Conservation (phyloP, 2,113 vertebrate genomes). For the Entomyzon cyanotis region DNA sequence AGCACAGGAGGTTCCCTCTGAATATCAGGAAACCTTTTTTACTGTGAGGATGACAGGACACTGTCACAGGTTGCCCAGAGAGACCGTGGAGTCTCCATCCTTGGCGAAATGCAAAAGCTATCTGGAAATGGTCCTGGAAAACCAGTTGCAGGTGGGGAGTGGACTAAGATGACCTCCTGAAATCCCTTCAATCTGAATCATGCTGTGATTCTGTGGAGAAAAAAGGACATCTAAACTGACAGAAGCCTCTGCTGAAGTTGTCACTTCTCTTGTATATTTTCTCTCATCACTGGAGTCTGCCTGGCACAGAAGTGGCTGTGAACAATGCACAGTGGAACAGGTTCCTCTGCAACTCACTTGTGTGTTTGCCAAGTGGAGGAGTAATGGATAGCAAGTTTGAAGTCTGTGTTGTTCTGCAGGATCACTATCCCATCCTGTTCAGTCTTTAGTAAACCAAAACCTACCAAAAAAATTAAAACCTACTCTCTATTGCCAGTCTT, state of each 20-base stretch:
- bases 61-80: not conserved
- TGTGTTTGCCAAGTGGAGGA: not conserved
- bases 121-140: not conserved
- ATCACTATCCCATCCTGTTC: not conserved
- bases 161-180: not conserved
- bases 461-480: not conserved
- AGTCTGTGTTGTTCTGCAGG: not conserved
- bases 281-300: fast-evolving
- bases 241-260: not conserved
- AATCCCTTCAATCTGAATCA: not conserved
- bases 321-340: not conserved
- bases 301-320: not conserved
- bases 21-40: not conserved
- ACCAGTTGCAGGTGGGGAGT: not conserved
- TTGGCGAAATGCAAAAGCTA: not conserved
- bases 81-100: not conserved
- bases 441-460: not conserved
- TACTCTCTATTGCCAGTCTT: not conserved
- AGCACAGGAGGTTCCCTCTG: not conserved
- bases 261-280: fast-evolving
- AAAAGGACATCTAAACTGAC: not conserved
- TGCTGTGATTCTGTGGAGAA: not conserved
- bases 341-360: not conserved
- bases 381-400: not conserved
- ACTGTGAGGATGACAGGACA: not conserved